Percentiles rank a stretch among this genome's conserved stretches.
phyloP scores from a whole-genome alignment of 1,140 invertebrate genomes.

The Pentalonia nigronervosa region DNA sequence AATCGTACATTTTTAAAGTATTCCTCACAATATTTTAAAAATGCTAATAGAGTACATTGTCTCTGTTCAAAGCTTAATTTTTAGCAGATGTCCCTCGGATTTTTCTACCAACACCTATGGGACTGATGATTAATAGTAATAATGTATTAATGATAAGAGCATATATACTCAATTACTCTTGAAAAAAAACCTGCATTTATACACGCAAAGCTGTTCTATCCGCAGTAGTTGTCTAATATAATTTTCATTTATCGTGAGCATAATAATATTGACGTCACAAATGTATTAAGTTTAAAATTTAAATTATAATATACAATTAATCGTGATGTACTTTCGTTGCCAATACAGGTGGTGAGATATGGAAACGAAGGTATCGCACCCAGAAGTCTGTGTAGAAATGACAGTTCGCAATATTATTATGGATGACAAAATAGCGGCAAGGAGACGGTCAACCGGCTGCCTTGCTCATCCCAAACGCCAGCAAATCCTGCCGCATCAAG shows the following conservation, averaged over 20 bases:
- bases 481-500: conserved; percentile 35
- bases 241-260: neutral
- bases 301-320: neutral
- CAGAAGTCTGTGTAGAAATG: conserved; percentile 65
- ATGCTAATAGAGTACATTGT: neutral
- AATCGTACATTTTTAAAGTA: neutral
- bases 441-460: conserved; percentile 63
- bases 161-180: neutral
- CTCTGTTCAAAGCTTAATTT: neutral
- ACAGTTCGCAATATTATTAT: conserved; percentile 70
- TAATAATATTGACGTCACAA: neutral
- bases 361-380: conserved; percentile 66
- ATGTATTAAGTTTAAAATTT: neutral
- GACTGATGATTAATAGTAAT: too few species aligned
- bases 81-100: neutral
- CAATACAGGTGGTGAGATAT: conserved; percentile 61
- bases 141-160: neutral
- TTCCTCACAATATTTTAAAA: neutral
- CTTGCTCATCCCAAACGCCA: conserved; percentile 42
- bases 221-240: neutral
- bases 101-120: neutral
- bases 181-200: neutral
- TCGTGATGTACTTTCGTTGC: neutral
- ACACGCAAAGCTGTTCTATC: neutral
- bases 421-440: conserved; percentile 68